Conservation (phyloP, 2,113 vertebrate genomes). For the Malurus cyaneus region DNA sequence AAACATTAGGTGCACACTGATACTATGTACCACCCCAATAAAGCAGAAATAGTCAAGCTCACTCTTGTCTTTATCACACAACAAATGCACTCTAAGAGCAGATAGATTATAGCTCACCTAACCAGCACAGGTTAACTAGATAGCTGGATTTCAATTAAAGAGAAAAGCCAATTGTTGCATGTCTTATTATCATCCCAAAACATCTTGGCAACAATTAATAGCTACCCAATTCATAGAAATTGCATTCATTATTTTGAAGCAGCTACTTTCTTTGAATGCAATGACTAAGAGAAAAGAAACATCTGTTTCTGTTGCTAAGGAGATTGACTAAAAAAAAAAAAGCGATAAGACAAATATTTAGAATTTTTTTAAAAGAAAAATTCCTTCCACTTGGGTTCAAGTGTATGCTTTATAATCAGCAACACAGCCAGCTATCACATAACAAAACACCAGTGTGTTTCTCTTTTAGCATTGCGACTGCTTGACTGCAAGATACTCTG, state of each 20-base stretch:
- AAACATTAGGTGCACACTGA: conserved; percentile 58
- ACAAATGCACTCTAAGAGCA: neutral
- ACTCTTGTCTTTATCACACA: conserved; percentile 52
- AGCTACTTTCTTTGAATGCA: conserved; percentile 76
- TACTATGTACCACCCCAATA: conserved; percentile 50
- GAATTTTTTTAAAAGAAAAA: conserved; percentile 52
- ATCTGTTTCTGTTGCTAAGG: conserved; percentile 80
- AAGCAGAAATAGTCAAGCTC: conserved; percentile 62
- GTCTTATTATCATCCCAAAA: conserved; percentile 73
- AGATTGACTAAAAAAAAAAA: conserved; percentile 38
- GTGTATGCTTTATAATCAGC: conserved; percentile 60
- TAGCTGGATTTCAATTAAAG: conserved; percentile 67
- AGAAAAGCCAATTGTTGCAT: conserved; percentile 71
- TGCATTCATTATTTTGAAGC: conserved; percentile 77
- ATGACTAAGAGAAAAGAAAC: conserved; percentile 79
- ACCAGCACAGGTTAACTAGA: conserved; percentile 63
- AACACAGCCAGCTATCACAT: neutral
- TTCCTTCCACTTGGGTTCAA: conserved; percentile 62
- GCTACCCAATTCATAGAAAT: conserved; percentile 72
- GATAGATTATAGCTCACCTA: conserved; percentile 61
- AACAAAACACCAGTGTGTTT: conserved; percentile 15
- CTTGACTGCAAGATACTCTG: neutral
- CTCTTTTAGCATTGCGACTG: neutral
- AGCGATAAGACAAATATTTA: conserved; percentile 72
- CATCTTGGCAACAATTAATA: conserved; percentile 79